phyloP scores from a whole-genome alignment of 2,113 vertebrate genomes.

The Nycticebus coucang region DNA sequence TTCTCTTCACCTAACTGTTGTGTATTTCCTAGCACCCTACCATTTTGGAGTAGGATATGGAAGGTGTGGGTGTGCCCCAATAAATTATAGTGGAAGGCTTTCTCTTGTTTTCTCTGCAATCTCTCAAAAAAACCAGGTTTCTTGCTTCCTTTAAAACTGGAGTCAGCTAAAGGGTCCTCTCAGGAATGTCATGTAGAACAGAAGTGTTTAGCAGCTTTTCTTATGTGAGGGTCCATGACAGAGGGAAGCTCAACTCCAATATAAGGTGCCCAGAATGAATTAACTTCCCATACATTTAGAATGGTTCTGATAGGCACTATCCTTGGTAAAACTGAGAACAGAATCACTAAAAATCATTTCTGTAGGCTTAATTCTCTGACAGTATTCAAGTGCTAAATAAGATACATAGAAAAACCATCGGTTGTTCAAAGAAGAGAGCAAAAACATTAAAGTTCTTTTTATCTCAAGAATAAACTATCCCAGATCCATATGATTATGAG shows the following conservation, averaged over 20 bases:
- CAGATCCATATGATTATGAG: neutral
- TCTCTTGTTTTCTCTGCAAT: constrained; percentile 34
- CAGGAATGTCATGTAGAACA: fast-evolving
- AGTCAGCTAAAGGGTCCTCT: neutral
- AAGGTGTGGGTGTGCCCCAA: neutral
- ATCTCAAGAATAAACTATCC: neutral
- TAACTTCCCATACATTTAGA: neutral
- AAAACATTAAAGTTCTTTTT: neutral
- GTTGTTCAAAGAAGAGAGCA: neutral
- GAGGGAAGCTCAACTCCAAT: neutral
- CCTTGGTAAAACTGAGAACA: constrained; percentile 9
- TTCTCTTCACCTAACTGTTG: constrained; percentile 15
- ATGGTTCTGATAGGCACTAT: neutral
- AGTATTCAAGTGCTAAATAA: constrained; percentile 2
- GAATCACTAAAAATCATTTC: neutral
- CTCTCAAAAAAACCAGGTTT: fast-evolving
- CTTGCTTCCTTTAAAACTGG: neutral
- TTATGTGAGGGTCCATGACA: neutral
- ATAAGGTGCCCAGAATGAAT: neutral
- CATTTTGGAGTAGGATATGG: neutral
- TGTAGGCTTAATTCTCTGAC: neutral
- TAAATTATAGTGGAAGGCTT: neutral
- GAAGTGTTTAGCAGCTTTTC: neutral
- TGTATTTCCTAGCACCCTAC: constrained; percentile 31
- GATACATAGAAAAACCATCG: neutral